Percentiles rank a stretch among this genome's conserved stretches.
Conservation (phyloP, 2,888 invertebrate genomes). For the Azorinus chamasolen region DNA sequence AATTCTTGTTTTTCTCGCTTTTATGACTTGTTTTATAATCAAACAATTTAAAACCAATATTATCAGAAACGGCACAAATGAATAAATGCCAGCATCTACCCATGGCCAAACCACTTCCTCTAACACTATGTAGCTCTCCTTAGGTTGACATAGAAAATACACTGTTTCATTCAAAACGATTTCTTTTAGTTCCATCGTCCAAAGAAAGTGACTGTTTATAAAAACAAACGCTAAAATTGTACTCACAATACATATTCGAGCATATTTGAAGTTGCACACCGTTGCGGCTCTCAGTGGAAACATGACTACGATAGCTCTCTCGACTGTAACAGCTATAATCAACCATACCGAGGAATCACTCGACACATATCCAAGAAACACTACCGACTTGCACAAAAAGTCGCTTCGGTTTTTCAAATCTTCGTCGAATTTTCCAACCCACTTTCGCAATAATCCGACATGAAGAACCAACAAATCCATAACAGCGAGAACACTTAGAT, state of each 20-base stretch:
- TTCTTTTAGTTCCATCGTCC: slow-evolving; percentile 66
- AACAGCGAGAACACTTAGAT: slow-evolving; percentile 81
- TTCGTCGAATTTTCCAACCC: slow-evolving; percentile 80
- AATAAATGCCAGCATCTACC: slow-evolving; percentile 83
- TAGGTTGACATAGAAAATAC: slow-evolving; percentile 61
- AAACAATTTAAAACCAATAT: slow-evolving; percentile 67
- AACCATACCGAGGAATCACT: slow-evolving; percentile 84
- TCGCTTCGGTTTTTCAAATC: slow-evolving; percentile 74
- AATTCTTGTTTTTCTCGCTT: slow-evolving; percentile 44
- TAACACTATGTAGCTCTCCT: slow-evolving; percentile 53
- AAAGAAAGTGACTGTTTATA: slow-evolving; percentile 77
- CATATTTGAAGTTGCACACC: slow-evolving; percentile 72
- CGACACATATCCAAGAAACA: slow-evolving; percentile 78
- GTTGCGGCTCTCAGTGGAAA: slow-evolving; percentile 75
- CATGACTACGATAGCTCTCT: slow-evolving; percentile 79
- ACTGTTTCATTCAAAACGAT: slow-evolving; percentile 30
- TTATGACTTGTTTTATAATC: slow-evolving; percentile 60
- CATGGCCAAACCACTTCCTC: slow-evolving; percentile 81
- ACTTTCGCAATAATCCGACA: slow-evolving; percentile 80
- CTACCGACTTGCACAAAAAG: slow-evolving; percentile 79
- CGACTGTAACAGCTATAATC: slow-evolving; percentile 73
- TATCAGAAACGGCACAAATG: slow-evolving; percentile 81
- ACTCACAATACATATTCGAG: slow-evolving; percentile 66
- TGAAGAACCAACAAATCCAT: slow-evolving; percentile 83
- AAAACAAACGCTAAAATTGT: slow-evolving; percentile 60